Evolutionary conservation across 2,888 invertebrate genomes (phyloP).

Genomic region (Microdon myrmicae): DNA sequence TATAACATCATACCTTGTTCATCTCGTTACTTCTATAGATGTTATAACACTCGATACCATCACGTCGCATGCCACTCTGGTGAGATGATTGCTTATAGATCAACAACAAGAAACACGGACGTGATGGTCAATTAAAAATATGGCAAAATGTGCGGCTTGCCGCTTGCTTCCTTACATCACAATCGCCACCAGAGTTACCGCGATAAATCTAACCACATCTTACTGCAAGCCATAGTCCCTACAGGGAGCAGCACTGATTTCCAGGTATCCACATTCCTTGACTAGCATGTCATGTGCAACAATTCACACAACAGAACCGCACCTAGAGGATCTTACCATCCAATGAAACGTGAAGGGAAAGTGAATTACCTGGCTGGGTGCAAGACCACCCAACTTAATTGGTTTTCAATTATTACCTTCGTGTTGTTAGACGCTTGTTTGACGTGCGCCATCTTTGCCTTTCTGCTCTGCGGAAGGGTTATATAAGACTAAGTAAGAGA

Average conservation of each 20-base stretch:
- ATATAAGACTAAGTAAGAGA: too few species aligned
- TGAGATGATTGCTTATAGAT: too few species aligned
- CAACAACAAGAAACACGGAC: too few species aligned
- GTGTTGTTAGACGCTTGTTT: conserved; percentile 39
- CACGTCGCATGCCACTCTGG: too few species aligned
- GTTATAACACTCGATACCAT: too few species aligned
- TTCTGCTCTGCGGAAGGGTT: conserved; percentile 1
- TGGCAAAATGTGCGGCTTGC: conserved; percentile 42
- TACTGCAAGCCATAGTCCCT: conserved; percentile 4
- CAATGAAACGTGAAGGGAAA: conserved; percentile 43
- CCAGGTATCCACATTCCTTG: conserved; percentile 16
- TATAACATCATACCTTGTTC: too few species aligned
- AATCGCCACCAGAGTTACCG: not conserved
- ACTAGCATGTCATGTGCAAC: conserved; percentile 39
- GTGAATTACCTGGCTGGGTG: conserved; percentile 49
- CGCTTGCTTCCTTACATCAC: conserved; percentile 6
- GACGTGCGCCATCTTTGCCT: conserved; percentile 9
- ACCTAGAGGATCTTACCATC: conserved; percentile 32
- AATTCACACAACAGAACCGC: conserved; percentile 39
- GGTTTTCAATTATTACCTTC: conserved; percentile 55
- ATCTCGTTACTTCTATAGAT: too few species aligned
- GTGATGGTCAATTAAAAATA: conserved; percentile 47
- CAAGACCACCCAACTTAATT: conserved; percentile 54
- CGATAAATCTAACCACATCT: conserved; percentile 5
- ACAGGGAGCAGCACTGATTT: too few species aligned